Evolutionary conservation across 2,113 vertebrate species (phyloP), one percentile per base, ranked within the genome.

Genomic region (Vulpes lagopus): DNA sequence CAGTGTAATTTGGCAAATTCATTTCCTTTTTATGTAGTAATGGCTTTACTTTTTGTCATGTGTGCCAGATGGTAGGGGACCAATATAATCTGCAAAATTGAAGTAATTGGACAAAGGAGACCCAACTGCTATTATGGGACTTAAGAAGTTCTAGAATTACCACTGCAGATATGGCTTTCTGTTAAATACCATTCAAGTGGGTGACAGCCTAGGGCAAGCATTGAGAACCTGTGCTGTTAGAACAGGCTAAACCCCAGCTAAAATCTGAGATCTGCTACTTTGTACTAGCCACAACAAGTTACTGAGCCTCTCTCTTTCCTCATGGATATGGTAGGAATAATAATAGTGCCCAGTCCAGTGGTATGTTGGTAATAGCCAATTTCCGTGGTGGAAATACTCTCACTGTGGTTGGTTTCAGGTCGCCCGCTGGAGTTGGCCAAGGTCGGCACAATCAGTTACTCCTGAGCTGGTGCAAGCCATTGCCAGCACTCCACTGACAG

Each of bases 11-110:
- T 57, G 51, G 43, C 57, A 95, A 76, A 69, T 92, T 82, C 17
- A 65, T 90, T 86, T 97, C 51, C 35, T 79, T 93, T 96, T 93
- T 87, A 14, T 35, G 11, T 79, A 67, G 38, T 51, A n/a, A 60
- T 94, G 43, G 11, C 43, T 91, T 93, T 71, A 86, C n/a, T 76
- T 93, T 94, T 55, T 69, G 38, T 92, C 38, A 51, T 64, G 25
- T 91, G 4, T 87, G 53, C 73, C 92, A 89, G n/a, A 57, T 65
- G 73, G 43, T 53, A 64, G 74, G 88, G 91, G 59, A 91, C 23
- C 25, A 73, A 55, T 62, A 35, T 84, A 32, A 86, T 35, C 43
- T 86, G 22, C 17, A 73, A 86, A 76, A 89, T 7, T 51, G 30
- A 91, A 82, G 23, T 92, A 79, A 53, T 11, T 49, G 22, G 49